Base-by-base conservation (phyloP, 2,797 vertebrate genomes). In the Mastacembelus armatus region DNA sequence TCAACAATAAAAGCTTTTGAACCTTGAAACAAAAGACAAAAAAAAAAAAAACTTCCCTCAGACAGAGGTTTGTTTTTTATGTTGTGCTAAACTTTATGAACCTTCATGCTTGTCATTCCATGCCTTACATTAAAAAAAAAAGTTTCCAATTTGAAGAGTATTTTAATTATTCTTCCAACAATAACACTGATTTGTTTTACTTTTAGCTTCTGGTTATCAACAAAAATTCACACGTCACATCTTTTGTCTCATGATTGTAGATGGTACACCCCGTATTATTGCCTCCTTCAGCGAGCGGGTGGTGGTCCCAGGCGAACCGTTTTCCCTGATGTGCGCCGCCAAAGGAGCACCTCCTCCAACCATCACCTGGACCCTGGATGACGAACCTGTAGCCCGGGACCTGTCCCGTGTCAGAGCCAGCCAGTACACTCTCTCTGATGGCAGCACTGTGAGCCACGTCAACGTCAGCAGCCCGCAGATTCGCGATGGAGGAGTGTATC, bases 211-310 rank as follows among this genome's bases (percentile, higher is more conserved):
- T 26, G 26, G 26, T 3, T 26, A 24, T 26, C 5, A 24, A 26
- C 26, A 3, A 26, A 26, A 16, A 50, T 29, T 35, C 51, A 62
- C 21, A 48, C 30, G 10, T 54, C 1, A 18, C 15, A 32, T 38
- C 38, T 60, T 22, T 64, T 7, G 14, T 2, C 3, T 26, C 27
- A 1, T 33, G 16, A 18, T 44, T 68, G 14, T 38, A 99, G 98
- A 99, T 66, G 98, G 97, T 71, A 99, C 98, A 4, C 98, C 98
- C 45, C 95, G 97, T 66, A 98, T 99, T 36, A 89, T 98, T 60
- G 96, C 96, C 10, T 98, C 98, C 89, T 99, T 99, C 94, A 99
- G 98, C 36, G 98, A 99, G 91, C 95, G 96, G 61, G 98, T 99
- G 80, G 97, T 99, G 65, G 96, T 96, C 77, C 98, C 97, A 0